Base-by-base conservation (phyloP, 2,113 vertebrate genomes). In the Heteronetta atricapilla region DNA sequence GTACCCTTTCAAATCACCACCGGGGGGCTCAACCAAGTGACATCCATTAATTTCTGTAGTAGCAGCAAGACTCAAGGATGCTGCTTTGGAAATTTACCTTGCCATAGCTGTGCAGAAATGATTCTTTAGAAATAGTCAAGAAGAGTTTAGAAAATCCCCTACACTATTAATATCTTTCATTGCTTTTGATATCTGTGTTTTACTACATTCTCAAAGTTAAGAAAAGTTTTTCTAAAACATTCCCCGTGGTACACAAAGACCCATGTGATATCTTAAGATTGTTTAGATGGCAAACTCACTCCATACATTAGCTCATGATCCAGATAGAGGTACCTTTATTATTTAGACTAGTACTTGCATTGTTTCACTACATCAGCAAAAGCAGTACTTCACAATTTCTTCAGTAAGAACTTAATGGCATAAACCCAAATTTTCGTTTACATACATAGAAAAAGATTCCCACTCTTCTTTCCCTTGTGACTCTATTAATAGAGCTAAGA, bases 1-100 rank as follows among this genome's bases (percentile, higher is more conserved):
- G 28, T 34, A 82, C 15, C 28, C 25, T 95, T 86, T 90, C 40
- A 52, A 91, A 91, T 63, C 46, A 88, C 46, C 64, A 55, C 40
- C 18, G 18, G 21, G 64, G 38, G 64, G 80, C 67, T 86, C 82
- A 73, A 48, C 7, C n/a, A 69, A 38, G 28, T 60, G 34, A 82
- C 29, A 66, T 34, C 59, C 56, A 69, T 58, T 91, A 86, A 74
- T 50, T 91, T 29, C 38, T 77, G 52, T 72, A 66, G 86, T 31
- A 69, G 70, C 67, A 92, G 50, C 82, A 88, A 63, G 62, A 73
- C 28, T 58, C 22, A 20, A 62, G 11, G 21, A 48, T 25, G 46
- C 60, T 75, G 56, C 73, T 88, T 82, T 73, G 74, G 81, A 93
- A 95, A 90, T 67, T 8, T 85, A 63, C 48, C 56, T 58, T 82